Evolutionary conservation across 2,888 invertebrate genomes (phyloP), one percentile per base, ranked within the genome.

Genomic region (Lacanobia oleracea): DNA sequence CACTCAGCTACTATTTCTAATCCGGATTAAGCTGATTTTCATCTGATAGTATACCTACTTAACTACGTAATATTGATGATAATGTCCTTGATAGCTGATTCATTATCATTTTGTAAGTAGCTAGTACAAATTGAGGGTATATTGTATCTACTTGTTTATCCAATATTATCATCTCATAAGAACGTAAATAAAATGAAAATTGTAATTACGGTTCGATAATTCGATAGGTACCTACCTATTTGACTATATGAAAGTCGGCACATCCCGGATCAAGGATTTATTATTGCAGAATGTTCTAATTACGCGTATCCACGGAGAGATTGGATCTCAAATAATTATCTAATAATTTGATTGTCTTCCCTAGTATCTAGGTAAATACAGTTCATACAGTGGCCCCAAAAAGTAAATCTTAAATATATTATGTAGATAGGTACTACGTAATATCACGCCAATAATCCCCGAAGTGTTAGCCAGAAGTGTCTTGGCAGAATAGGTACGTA

Each of bases 1-100:
- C 48, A n/a, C 33, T 27, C 18, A 40, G 51, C 16, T 70, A 77
- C 45, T 21, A n/a, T 51, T 77, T 50, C 45, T 69, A 70, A 70
- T 73, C 27, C 43, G 43, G 9, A 50, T 21, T 43, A 40, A 45
- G 16, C 7, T 43, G 33, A 68, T 69, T 59, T 73, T 57, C 50
- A 51, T 45, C n/a, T 57, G 72, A 69, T 73, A 56, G 14, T 18
- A 64, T 9, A 67, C 33, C 16, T 40, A 57, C 14, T 1, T 50
- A 23, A 0, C 14, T 12, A 8, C 66, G 21, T 43, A 40, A 8
- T 51, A 37, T 37, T 69, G 7, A 45, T 73, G 23, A 69, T 77
- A 51, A 59, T 23, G 21, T 23, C 23, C 7, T 14, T 45, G 57
- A 37, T 57, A 50, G 48, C 48, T 18, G 48, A 48, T 48, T 18